phyloP scores from a whole-genome alignment of 2,888 invertebrate species.

The Chironomus riparius region DNA sequence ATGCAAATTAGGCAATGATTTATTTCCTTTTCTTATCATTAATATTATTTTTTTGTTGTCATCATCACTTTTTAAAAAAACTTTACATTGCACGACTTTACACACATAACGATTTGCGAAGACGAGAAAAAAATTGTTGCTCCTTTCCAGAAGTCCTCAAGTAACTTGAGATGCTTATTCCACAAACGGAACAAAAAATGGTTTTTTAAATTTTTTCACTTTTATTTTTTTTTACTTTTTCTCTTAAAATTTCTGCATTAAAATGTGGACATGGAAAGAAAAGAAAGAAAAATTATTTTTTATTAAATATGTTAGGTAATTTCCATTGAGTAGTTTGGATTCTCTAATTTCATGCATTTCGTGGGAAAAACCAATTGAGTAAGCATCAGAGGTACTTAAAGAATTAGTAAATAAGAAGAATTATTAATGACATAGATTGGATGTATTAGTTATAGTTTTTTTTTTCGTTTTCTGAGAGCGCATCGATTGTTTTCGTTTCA shows the following conservation, averaged over 20 bases:
- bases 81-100: neutral
- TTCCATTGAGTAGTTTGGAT: neutral
- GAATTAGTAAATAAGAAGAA: neutral
- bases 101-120: neutral
- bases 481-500: no score
- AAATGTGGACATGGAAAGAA: neutral
- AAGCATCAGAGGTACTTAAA: neutral
- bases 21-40: neutral
- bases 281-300: neutral
- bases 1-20: neutral
- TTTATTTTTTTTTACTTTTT: neutral
- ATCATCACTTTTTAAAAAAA: neutral
- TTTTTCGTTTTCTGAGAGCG: no score
- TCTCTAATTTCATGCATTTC: neutral
- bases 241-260: neutral
- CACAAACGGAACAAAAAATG: neutral
- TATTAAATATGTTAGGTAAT: neutral
- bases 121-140: neutral
- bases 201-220: neutral
- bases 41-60: neutral
- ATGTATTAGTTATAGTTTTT: no score
- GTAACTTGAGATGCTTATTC: neutral
- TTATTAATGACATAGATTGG: no score
- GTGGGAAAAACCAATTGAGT: constrained; percentile 18
- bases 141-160: neutral